Evolutionary conservation across 2,113 vertebrate genomes (phyloP).

Genomic region (Columba janthina): DNA sequence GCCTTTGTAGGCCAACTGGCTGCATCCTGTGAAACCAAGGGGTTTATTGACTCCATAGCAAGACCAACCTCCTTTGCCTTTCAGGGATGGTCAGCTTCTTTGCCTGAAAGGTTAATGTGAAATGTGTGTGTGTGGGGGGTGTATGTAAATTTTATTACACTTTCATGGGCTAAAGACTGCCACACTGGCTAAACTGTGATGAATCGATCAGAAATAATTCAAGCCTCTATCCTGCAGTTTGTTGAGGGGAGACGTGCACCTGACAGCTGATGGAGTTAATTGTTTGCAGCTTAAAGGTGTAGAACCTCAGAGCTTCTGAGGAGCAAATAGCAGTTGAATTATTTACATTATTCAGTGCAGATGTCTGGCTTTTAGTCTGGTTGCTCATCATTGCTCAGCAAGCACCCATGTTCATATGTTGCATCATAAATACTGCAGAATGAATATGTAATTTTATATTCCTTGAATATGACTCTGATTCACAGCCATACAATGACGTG

Average conservation of each 20-base stretch:
- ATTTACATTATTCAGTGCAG: neutral
- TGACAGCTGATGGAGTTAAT: neutral
- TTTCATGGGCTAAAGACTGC: neutral
- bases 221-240: neutral
- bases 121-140: neutral
- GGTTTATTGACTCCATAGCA: neutral
- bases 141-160: neutral
- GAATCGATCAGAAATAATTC: neutral
- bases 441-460: neutral
- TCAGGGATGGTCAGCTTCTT: neutral
- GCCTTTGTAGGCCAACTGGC: neutral
- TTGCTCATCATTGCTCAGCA: neutral
- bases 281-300: neutral
- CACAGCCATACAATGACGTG: neutral
- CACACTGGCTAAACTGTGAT: neutral
- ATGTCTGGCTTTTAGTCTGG: conserved; percentile 1
- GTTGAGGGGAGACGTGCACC: neutral
- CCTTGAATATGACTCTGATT: neutral
- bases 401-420: neutral
- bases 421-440: neutral
- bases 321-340: neutral
- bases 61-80: neutral
- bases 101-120: neutral
- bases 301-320: neutral
- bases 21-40: neutral